Evolutionary conservation across 1,140 invertebrate species (phyloP).

Genomic region (Semibalanus balanoides): DNA sequence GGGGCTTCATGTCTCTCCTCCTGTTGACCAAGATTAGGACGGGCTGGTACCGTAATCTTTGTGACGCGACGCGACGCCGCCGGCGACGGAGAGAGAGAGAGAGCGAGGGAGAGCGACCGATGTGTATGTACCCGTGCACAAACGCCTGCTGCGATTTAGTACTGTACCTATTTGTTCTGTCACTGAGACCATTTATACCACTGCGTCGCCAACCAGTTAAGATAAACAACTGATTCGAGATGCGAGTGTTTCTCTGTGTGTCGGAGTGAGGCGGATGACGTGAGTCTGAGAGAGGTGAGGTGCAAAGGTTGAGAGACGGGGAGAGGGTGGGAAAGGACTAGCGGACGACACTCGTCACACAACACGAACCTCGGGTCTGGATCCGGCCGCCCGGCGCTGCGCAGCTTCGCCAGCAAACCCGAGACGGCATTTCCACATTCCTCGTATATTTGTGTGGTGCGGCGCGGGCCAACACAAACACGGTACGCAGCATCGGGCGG

Average conservation of each 20-base stretch:
- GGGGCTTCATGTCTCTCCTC: background rate
- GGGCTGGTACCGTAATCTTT: background rate
- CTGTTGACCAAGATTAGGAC: background rate
- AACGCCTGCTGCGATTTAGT: background rate
- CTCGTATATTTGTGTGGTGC: no score
- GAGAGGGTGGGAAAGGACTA: no score
- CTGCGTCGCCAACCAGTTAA: background rate
- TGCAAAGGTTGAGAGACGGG: no score
- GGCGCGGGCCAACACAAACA: no score
- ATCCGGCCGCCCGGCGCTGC: no score
- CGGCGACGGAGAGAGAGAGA: no score
- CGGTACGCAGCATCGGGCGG: no score
- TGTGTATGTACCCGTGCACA: background rate
- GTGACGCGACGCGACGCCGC: background rate
- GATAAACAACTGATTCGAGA: background rate
- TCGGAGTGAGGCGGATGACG: background rate
- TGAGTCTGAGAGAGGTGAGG: background rate
- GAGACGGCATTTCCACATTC: no score
- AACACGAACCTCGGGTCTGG: no score
- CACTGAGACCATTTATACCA: background rate
- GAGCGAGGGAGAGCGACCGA: background rate
- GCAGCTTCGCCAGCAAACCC: no score
- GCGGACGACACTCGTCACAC: no score
- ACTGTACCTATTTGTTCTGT: background rate
- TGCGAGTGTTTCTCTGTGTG: background rate